Evolutionary conservation across 2,797 vertebrate genomes (phyloP).

Genomic region (Champsocephalus gunnari): DNA sequence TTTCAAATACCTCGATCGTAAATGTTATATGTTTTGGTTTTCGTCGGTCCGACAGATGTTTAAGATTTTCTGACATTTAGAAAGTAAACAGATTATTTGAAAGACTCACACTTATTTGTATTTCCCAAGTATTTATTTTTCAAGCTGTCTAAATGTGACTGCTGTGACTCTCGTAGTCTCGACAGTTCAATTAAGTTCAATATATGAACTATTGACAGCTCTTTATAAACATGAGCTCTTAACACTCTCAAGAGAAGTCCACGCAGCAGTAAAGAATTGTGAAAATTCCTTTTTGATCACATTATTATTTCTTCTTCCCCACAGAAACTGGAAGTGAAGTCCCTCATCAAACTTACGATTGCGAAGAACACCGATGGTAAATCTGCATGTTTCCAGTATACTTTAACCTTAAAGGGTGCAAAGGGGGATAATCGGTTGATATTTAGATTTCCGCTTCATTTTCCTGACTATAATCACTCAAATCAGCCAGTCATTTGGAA

Average conservation of each 20-base stretch:
- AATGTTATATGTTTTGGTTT: no score
- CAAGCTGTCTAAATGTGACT: no score
- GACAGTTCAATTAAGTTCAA: no score
- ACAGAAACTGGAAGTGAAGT: constrained; percentile 95
- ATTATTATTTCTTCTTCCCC: constrained; percentile 13
- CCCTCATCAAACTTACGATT: constrained; percentile 94
- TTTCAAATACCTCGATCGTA: no score
- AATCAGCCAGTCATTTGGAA: neutral
- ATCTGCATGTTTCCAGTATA: constrained; percentile 21
- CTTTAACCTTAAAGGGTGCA: rapidly evolving
- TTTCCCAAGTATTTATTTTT: no score
- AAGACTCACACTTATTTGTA: neutral
- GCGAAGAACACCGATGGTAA: constrained; percentile 96
- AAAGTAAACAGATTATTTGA: neutral
- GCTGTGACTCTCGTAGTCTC: no score
- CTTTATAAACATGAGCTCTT: no score
- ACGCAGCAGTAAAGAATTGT: neutral
- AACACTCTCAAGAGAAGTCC: no score
- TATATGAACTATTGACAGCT: no score
- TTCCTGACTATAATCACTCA: neutral
- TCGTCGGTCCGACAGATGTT: neutral
- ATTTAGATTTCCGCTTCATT: rapidly evolving
- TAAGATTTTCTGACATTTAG: neutral
- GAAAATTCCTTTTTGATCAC: neutral
- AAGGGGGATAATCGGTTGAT: no score